Base-by-base conservation (phyloP, 2,888 invertebrate species). In the Seladonia tumulorum region DNA sequence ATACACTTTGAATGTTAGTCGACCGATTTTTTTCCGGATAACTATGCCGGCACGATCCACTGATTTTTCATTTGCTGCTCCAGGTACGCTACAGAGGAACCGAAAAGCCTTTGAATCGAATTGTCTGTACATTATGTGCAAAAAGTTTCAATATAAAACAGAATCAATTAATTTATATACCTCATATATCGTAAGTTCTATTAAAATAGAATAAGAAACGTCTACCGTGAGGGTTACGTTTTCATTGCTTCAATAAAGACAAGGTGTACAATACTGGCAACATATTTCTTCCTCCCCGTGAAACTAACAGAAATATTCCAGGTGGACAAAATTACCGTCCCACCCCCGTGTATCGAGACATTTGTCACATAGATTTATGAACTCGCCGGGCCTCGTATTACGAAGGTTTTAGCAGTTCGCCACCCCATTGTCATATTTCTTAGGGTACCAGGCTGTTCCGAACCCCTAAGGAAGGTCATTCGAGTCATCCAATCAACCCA, bases 11-110 rank as follows among this genome's bases (percentile, higher is more conserved):
- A 35, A 83, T 81, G 70, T 84, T 81, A 75, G 57, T 57, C 22
- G 81, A 88, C 86, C 79, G 82, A 80, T 86, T 63, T 63, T 63
- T 63, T 63, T n/a, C n/a, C 63, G 29, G 29, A 29, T 29, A 2
- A 63, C 29, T 29, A 29, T 29, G 18, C 16, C 18, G 8, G 12
- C n/a, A n/a, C 12, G 53, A n/a, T 22, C 10, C n/a, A 2, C 45
- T 12, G 12, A 45, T 12, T n/a, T 57, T n/a, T 8, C n/a, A 4
- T n/a, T 57, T 12, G n/a, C 57, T 12, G n/a, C 10, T 12, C 10
- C 22, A 22, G 45, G 45, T 12, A 45, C 45, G 3, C 35, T 35
- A 35, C 35, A 35, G 35, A 5, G 35, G 35, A 35, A 0, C 35
- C 35, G 35, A 35, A 35, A 35, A 35, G 35, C 35, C 35, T 35